Base-by-base conservation (phyloP, 2,113 vertebrate genomes). In the Notarius lentiginosus region DNA sequence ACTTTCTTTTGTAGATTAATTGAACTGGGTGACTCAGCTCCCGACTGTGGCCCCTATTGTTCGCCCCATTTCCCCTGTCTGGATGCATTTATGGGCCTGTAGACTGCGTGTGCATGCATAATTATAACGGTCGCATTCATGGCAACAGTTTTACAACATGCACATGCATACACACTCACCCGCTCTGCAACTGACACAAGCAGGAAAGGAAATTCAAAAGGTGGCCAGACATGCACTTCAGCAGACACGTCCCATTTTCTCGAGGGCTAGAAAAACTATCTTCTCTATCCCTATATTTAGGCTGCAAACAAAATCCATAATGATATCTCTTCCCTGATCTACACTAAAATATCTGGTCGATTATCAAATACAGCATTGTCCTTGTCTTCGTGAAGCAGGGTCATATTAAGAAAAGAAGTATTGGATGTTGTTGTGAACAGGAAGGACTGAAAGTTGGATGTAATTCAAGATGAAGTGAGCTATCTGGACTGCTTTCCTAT, bases 1-100 rank as follows among this genome's bases (percentile, higher is more conserved):
- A 27, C 79, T 51, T 51, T 82, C 41, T 90, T 91, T 93, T 90
- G 90, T 85, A 90, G 92, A 94, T 93, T 94, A 93, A 92, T 93
- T 94, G 92, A 91, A 92, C 92, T 94, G 77, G 90, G 90, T 93
- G 91, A 92, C 92, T 92, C 93, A 92, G 86, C 91, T 91, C 90
- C 91, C 91, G 88, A 88, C 88, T 90, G 80, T 80, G 85, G 83
- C 91, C 87, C 90, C 88, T 63, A 84, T 79, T 83, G 88, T 83
- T 24, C 73, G 4, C 12, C 34, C 83, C 79, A 75, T 60, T 82
- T 84, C 72, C 20, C 18, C 24, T n/a, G 76, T 47, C n/a, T 60
- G 49, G 24, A 72, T 79, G 55, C 65, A 24, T 55, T 60, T 82
- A 87, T 63, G 63, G 77, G 34, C 77, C 83, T 82, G 61, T 47